These are phyloP conservation scores for Pteruthius melanotis DNA, from an alignment of 2,113 vertebrate species.

Conservation along the genomic window DNA sequence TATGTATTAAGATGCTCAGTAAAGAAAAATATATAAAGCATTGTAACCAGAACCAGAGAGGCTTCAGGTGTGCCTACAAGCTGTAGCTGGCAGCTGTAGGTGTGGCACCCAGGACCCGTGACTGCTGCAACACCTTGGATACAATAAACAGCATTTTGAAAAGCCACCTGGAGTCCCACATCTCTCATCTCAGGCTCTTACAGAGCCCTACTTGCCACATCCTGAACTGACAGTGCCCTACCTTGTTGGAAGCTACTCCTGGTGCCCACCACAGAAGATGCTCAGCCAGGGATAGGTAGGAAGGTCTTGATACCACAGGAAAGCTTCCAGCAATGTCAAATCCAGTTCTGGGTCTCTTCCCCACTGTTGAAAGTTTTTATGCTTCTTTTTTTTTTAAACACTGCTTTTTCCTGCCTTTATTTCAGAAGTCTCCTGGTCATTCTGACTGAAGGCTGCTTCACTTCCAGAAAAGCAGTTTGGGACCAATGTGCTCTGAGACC, in stretches of 20 bases:
- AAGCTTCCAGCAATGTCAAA: background rate
- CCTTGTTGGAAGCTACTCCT: background rate
- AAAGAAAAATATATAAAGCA: too few species aligned
- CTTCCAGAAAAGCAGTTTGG: background rate
- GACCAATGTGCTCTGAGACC: background rate
- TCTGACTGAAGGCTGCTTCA: background rate
- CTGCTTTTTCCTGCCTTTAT: background rate
- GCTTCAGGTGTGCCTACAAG: too few species aligned
- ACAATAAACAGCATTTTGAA: too few species aligned
- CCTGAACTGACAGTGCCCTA: background rate
- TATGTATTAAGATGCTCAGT: too few species aligned
- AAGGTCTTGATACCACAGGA: background rate
- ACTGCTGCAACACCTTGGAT: too few species aligned
- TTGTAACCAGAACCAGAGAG: too few species aligned
- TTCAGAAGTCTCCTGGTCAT: background rate
- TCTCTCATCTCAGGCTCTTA: too few species aligned
- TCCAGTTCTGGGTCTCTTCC: background rate
- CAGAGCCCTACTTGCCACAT: background rate
- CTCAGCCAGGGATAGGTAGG: background rate
- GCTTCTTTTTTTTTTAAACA: background rate
- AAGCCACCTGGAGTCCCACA: too few species aligned
- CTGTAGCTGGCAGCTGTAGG: too few species aligned
- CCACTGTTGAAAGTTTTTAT: background rate
- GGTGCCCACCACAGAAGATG: background rate
- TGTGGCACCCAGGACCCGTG: too few species aligned